Percentiles rank a stretch among this genome's conserved stretches.
These are phyloP conservation scores for Arnoldichthys spilopterus DNA, from an alignment of 2,797 vertebrate species.

Conservation along the genomic window DNA sequence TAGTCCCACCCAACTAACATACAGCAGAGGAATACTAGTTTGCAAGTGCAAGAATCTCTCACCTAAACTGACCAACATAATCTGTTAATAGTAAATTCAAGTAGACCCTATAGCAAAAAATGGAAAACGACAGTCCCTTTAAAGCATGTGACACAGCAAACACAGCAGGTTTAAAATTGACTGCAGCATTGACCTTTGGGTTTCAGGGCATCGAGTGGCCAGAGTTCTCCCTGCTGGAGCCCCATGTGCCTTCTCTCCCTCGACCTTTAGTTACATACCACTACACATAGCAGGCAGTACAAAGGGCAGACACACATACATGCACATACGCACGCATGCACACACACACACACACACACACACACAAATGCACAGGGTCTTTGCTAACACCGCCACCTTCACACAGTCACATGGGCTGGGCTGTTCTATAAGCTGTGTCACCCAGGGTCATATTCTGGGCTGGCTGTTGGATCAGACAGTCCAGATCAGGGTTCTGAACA, in stretches of 20 bases:
- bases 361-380: conserved; percentile 46
- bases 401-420: conserved; percentile 49
- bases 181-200: conserved; percentile 65
- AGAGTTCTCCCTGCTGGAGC: conserved; percentile 67
- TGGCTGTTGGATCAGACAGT: conserved; percentile 25
- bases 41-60: background rate
- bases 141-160: conserved; percentile 3
- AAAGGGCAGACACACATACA: conserved; percentile 68
- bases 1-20: background rate
- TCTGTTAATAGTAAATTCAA: background rate
- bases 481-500: conserved; percentile 31
- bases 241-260: conserved; percentile 72
- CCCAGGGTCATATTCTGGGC: conserved; percentile 58
- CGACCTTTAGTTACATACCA: conserved; percentile 82
- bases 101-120: background rate
- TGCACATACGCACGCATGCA: conserved; percentile 8
- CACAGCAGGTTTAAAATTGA: conserved; percentile 35
- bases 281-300: conserved; percentile 78
- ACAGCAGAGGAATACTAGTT: background rate
- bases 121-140: background rate
- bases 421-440: conserved; percentile 57
- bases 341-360: conserved; percentile 35
- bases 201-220: conserved; percentile 58
- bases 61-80: background rate
- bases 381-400: conserved; percentile 57